Percentiles rank a stretch among this genome's conserved stretches.
phyloP scores from a whole-genome alignment of 2,797 vertebrate genomes.

The Rhynchotus rufescens region DNA sequence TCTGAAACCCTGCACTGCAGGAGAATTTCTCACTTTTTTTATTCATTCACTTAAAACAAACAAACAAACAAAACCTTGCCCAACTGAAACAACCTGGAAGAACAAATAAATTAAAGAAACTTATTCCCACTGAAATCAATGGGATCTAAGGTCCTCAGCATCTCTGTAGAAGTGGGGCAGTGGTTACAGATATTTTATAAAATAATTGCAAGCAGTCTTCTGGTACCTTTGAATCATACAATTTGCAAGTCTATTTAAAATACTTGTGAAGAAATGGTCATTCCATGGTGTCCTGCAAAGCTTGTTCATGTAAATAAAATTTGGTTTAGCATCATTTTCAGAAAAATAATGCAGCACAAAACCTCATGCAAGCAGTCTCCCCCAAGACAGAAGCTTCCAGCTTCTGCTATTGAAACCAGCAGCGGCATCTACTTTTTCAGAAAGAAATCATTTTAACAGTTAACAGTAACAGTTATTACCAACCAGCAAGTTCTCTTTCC shows the following conservation, averaged over 20 bases:
- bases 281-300: conserved; percentile 9
- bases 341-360: conserved; percentile 54
- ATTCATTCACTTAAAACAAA: neutral
- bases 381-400: neutral
- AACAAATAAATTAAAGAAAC: neutral
- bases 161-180: neutral
- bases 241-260: neutral
- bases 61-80: neutral
- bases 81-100: neutral
- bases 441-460: neutral
- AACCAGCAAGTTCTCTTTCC: neutral
- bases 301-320: conserved; percentile 8
- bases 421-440: neutral
- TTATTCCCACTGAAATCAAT: neutral
- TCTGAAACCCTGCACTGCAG: neutral
- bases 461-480: neutral
- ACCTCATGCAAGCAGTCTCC: conserved; percentile 26
- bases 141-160: neutral
- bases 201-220: neutral
- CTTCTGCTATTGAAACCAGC: neutral
- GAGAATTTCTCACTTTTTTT: neutral
- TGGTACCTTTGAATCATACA: neutral
- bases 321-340: conserved; percentile 47
- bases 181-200: neutral
- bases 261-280: neutral